Evolutionary conservation across 2,888 invertebrate species (phyloP).

Genomic region (Desoria tigrina): DNA sequence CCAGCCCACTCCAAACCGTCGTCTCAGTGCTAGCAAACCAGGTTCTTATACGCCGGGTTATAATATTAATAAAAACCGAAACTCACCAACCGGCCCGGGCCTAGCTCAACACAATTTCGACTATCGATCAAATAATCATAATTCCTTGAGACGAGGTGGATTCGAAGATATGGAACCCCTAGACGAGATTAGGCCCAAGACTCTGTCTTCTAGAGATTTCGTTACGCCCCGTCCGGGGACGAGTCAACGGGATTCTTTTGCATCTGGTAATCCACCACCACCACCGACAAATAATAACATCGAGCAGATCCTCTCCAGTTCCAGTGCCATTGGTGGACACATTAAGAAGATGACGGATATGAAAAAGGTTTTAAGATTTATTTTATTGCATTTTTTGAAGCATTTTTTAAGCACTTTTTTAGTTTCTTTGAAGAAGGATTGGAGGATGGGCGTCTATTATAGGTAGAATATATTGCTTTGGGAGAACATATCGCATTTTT

Average conservation of each 20-base stretch:
- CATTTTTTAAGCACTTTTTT: too few relatives aligned
- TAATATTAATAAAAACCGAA: too few relatives aligned
- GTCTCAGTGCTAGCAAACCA: conserved; percentile 21
- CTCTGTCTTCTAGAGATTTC: conserved; percentile 30
- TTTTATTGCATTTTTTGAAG: background rate
- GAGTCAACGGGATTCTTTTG: conserved; percentile 3
- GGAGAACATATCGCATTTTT: too few relatives aligned
- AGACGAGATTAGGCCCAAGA: conserved; percentile 13
- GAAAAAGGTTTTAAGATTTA: background rate
- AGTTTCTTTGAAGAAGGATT: too few relatives aligned
- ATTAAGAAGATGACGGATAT: background rate
- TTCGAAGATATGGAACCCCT: too few relatives aligned
- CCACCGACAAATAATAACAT: too few relatives aligned
- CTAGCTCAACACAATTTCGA: conserved; percentile 8
- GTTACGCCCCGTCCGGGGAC: conserved; percentile 7
- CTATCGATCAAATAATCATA: conserved; percentile 17
- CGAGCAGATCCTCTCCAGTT: background rate
- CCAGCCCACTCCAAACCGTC: conserved; percentile 21
- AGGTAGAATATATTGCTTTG: too few relatives aligned
- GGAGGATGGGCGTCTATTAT: too few relatives aligned
- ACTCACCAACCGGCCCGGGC: too few relatives aligned
- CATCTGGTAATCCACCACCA: too few relatives aligned
- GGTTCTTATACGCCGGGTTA: too few relatives aligned
- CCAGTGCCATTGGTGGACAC: background rate
- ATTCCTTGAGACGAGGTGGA: too few relatives aligned